Evolutionary conservation across 2,113 vertebrate species (phyloP), one percentile per base, ranked within the genome.

Genomic region (Phyllostomus discolor): DNA sequence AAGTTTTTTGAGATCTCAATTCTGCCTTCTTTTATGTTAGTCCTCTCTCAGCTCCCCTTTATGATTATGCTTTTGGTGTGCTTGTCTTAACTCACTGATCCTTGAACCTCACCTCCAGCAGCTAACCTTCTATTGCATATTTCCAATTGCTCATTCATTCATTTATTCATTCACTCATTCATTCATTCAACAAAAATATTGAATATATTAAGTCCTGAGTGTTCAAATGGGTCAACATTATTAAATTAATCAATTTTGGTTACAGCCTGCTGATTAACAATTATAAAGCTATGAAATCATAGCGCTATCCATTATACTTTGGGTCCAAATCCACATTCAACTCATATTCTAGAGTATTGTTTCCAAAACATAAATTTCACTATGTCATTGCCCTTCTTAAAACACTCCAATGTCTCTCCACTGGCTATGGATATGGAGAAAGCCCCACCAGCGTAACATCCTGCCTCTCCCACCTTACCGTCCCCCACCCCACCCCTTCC

Each of bases 281-380:
- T 96, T 95, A 87, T 52, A 66, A 95, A 96, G 43, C n/a, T 48
- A 93, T 41, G 59, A 75, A 95, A 87, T 78, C 95, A 2, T 81
- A 76, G 41, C 43, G 87, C 52, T 57, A 93, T 20, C 50, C 24
- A 93, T 73, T 89, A 86, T 66, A 89, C n/a, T 87, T 95, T 92
- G 72, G 24, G 72, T 90, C 48, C 57, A 92, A 96, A 92, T 76
- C 50, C 7, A 64, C 76, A 31, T 90, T 95, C 35, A 16, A 93
- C 33, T 88, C 16, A 50, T 62, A 80, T 76, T 43, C 11, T 76
- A 84, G 43, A 83, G 20, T 93, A 4, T 28, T 94, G 20, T 87
- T 92, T 96, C n/a, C 22, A 95, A 86, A 96, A 86, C 9, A 78
- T 31, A 90, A 92, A 67, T 93, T 96, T 97, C 46, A 78, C 38